phyloP scores from a whole-genome alignment of 2,888 invertebrate species.

The Tenthredo distinguenda region DNA sequence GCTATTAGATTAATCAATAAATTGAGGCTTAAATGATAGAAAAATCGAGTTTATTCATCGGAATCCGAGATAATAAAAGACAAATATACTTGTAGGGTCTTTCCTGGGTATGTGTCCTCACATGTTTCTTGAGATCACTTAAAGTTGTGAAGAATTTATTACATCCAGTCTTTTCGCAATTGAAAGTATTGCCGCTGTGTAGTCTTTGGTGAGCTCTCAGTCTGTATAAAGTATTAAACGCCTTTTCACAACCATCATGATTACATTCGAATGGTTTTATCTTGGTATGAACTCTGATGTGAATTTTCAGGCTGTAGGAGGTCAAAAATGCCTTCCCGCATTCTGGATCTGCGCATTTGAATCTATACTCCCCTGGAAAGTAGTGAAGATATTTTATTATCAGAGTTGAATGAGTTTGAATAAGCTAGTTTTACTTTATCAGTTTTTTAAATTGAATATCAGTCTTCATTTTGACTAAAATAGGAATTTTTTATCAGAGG shows the following conservation, averaged over 20 bases:
- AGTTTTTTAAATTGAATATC: background rate
- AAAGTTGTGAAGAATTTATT: conserved; percentile 95
- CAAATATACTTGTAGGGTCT: conserved; percentile 89
- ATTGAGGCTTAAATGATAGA: background rate
- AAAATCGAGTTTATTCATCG: background rate
- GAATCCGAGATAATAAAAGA: background rate
- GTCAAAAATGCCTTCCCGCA: conserved; percentile 97
- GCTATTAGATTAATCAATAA: conserved; percentile 30
- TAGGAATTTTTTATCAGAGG: background rate
- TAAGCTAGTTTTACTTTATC: background rate
- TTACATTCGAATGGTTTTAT: conserved; percentile 94
- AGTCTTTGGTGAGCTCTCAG: conserved; percentile 94
- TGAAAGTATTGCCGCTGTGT: conserved; percentile 97
- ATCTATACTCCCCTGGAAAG: conserved; percentile 93
- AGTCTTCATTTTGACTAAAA: background rate
- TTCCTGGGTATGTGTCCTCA: conserved; percentile 95
- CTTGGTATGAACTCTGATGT: conserved; percentile 95
- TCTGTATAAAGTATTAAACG: conserved; percentile 96
- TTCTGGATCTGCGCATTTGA: conserved; percentile 91
- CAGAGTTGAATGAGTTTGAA: background rate
- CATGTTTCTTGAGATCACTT: conserved; percentile 96
- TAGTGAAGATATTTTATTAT: conserved; percentile 12
- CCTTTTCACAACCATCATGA: conserved; percentile 91
- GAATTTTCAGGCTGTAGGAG: conserved; percentile 96
- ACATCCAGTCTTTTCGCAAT: conserved; percentile 91